Base-by-base conservation (phyloP, 1,140 invertebrate species). In the Eueides isabella region DNA sequence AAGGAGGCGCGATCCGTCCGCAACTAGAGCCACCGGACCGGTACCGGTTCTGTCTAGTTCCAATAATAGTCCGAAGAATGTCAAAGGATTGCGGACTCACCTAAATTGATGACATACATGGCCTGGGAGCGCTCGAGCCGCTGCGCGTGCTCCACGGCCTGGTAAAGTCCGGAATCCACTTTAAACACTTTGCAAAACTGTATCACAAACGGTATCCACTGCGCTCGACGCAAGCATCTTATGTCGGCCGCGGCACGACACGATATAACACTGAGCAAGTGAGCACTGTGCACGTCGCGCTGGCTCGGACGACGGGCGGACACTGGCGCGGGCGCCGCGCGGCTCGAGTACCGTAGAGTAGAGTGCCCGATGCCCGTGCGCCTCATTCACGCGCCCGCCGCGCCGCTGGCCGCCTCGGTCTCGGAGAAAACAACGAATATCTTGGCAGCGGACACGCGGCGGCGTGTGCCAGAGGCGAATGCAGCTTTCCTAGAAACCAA, bases 61-160 rank as follows among this genome's bases (percentile, higher is more conserved):
- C 85, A 87, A 86, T 88, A 87, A 83, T 85, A 85, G 83, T 82
- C 62, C 64, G 75, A 77, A 80, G 86, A 92, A 88, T 87, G 86
- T 85, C 72, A 80, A 87, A 87, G 80, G 83, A 86, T 84, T 81
- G 85, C 88, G 87, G 85, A 88, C 91, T 92, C 88, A 92, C 91
- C 91, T 90, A 92, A 88, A 91, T 92, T 92, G 73, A 92, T 90
- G 88, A 92, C 91, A 89, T 92, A 92, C 91, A 92, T 92, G 85
- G 89, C 89, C 89, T 87, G 91, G 86, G 89, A 91, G 87, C 91
- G 89, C 85, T 91, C 89, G 86, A 90, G 87, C 86, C 87, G 86
- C 84, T 86, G 84, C 78, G 89, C 85, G 85, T 87, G 90, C 90
- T 91, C 90, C 88, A 92, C 90, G 84, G 89, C 85, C 87, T 82